phyloP scores from a whole-genome alignment of 2,113 vertebrate species.

The Lepidothrix coronata region DNA sequence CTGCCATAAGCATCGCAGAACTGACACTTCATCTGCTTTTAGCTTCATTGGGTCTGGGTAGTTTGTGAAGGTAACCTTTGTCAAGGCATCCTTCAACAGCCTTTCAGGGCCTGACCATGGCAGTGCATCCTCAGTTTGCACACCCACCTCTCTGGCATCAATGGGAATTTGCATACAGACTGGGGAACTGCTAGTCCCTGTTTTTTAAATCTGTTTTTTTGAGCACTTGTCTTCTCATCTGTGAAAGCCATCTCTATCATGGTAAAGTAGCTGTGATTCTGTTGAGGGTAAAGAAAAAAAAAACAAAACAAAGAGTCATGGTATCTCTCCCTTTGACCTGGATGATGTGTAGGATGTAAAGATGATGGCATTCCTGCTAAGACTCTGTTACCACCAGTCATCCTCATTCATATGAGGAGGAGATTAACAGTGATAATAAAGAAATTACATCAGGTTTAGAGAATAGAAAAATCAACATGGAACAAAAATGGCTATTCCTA shows the following conservation, averaged over 20 bases:
- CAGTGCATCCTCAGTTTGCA: rapidly evolving
- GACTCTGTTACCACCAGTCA: neutral
- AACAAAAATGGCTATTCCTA: neutral
- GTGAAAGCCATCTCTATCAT: neutral
- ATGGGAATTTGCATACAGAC: neutral
- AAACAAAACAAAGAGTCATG: neutral
- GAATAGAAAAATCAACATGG: neutral
- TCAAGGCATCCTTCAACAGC: neutral
- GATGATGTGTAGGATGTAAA: neutral
- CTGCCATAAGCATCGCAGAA: neutral
- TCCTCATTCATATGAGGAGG: neutral
- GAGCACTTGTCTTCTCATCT: neutral
- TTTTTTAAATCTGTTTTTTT: neutral
- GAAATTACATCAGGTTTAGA: neutral
- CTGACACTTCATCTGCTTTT: neutral
- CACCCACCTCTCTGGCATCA: neutral
- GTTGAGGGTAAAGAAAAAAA: too few species aligned
- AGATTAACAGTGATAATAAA: neutral
- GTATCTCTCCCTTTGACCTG: neutral
- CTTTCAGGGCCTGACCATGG: neutral
- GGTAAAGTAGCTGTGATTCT: neutral
- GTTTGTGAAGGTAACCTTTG: neutral
- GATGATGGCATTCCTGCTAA: neutral
- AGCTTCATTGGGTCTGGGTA: neutral
- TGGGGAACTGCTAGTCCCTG: neutral